Base-by-base conservation (phyloP, 2,888 invertebrate species). In the Scaptomyza polygonia region DNA sequence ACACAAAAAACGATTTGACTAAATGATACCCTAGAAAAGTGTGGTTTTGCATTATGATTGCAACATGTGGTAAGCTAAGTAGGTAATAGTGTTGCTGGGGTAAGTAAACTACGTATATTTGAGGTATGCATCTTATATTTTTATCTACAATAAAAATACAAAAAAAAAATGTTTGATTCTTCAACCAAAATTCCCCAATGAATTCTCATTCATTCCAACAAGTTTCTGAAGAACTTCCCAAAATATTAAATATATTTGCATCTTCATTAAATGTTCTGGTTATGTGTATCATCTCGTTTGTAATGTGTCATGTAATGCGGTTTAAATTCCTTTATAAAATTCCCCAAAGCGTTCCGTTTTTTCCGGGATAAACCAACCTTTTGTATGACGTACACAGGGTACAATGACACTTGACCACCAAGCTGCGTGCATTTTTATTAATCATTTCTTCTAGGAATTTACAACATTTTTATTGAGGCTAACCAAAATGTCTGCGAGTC, bases 401-500 rank as follows among this genome's bases (percentile, higher is more conserved):
- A 67, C 54, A 58, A 54, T 67, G 67, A 67, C 67, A 67, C 55
- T 52, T 56, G 40, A 54, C 30, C 36, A 54, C 30, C 36, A 44
- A 44, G 45, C 29, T 62, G 58, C 43, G 48, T 76, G 67, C 57
- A 68, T 72, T 84, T 84, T 85, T 85, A 85, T 85, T 87, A 85
- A 85, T 85, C 84, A 85, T 85, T 87, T 72, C 80, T 84, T 87
- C 88, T 85, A 87, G 80, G 84, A 85, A 85, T 85, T 85, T 87
- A 85, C 88, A 80, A 53, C 88, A 70, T 86, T 78, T 86, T 87
- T 84, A 86, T 87, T 85, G 79, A 84, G 85, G 76, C 82, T 84
- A 76, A 86, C 76, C 84, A 78, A 86, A 76, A 84, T 39, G 16
- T 77, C 68, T 76, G 36, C 21, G 40, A 8, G 52, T 21, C 49